Evolutionary conservation across 64 coral and sea anemone genomes (phyloP), one percentile per base, ranked within the genome.

Genomic region (Anthopleura sola): DNA sequence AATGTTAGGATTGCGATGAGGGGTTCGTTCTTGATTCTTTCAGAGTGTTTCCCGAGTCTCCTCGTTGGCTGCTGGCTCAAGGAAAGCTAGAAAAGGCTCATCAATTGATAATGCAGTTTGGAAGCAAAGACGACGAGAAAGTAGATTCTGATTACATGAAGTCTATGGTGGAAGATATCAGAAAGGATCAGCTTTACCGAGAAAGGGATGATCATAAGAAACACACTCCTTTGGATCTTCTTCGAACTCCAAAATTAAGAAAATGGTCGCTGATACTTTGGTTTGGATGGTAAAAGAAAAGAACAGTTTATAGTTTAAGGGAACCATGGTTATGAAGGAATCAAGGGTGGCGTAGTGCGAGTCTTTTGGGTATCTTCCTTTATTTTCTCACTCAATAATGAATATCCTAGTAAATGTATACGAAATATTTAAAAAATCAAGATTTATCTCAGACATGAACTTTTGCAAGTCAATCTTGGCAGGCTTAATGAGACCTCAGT

Each of bases 281-380:
- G 26, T 90, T 81, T 40, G 68, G 68, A 11, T 90, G 88, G 88
- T 90, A 89, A 83, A 62, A 44, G 40, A n/a, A n/a, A n/a, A n/a
- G n/a, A n/a, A n/a, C n/a, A n/a, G n/a, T n/a, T n/a, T n/a, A n/a
- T n/a, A n/a, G n/a, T n/a, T n/a, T n/a, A n/a, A n/a, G n/a, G n/a
- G n/a, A n/a, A n/a, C n/a, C n/a, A n/a, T n/a, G n/a, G n/a, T n/a
- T n/a, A n/a, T n/a, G n/a, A n/a, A n/a, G n/a, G n/a, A n/a, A n/a
- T n/a, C n/a, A n/a, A n/a, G n/a, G n/a, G n/a, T n/a, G n/a, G n/a
- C n/a, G n/a, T n/a, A n/a, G n/a, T n/a, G n/a, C n/a, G n/a, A n/a
- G n/a, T n/a, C n/a, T n/a, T n/a, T n/a, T n/a, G n/a, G n/a, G n/a
- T n/a, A n/a, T n/a, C n/a, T n/a, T n/a, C n/a, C n/a, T n/a, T n/a